These are phyloP conservation scores for Scaptomyza flava DNA, from an alignment of 2,888 invertebrate genomes.

Conservation along the genomic window DNA sequence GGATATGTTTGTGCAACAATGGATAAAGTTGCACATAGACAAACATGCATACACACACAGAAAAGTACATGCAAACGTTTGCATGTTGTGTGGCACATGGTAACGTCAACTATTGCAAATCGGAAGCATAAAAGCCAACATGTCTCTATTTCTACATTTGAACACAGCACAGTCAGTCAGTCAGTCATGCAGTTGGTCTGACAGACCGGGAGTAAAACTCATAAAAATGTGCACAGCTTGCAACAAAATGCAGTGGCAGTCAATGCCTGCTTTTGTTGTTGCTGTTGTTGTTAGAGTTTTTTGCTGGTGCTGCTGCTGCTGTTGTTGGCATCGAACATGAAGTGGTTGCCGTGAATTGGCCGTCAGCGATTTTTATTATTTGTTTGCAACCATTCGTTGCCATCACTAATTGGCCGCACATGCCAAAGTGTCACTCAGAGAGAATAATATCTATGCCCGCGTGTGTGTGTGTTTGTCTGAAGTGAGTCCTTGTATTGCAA, in stretches of 20 bases:
- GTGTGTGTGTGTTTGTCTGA: not conserved
- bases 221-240: slow-evolving; percentile 77
- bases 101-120: slow-evolving; percentile 69
- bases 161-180: slow-evolving; percentile 56
- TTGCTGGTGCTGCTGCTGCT: too few species aligned
- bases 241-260: slow-evolving; percentile 68
- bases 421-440: slow-evolving; percentile 71
- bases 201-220: slow-evolving; percentile 59
- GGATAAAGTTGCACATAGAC: slow-evolving; percentile 41
- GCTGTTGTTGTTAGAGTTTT: slow-evolving; percentile 4
- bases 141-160: slow-evolving; percentile 76
- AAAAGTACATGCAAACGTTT: slow-evolving; percentile 15
- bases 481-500: slow-evolving; percentile 5
- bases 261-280: slow-evolving; percentile 28
- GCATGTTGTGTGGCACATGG: slow-evolving; percentile 47
- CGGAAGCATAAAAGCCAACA: slow-evolving; percentile 77
- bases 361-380: slow-evolving; percentile 70
- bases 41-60: slow-evolving; percentile 12
- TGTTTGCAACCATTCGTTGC: slow-evolving; percentile 58
- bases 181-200: slow-evolving; percentile 22
- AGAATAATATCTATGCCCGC: not conserved
- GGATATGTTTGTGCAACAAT: slow-evolving; percentile 67
- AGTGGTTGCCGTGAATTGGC: slow-evolving; percentile 51
- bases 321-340: slow-evolving; percentile 13
- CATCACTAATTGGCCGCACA: slow-evolving; percentile 75